Base-by-base conservation (phyloP, 2,797 vertebrate species). In the Peromyscus aztecus region DNA sequence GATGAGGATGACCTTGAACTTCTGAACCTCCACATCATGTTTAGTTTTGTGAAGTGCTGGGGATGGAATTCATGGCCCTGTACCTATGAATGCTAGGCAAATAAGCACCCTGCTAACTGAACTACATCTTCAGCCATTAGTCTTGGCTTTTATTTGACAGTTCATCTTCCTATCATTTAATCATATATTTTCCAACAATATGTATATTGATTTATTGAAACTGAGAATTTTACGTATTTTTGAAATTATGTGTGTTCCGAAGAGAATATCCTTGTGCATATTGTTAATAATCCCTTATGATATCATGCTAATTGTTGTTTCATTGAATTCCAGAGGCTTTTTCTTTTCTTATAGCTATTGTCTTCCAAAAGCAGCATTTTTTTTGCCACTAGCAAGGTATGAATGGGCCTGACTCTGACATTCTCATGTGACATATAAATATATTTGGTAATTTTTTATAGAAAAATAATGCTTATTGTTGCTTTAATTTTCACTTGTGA, bases 401-500 rank as follows among this genome's bases (percentile, higher is more conserved):
- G 52, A 92, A 14, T 40, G 7, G 69, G 89, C 21, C 23, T 80
- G 82, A 57, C 69, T 75, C 4, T 14, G 9, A 40, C 27, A 93
- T 2, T 91, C 55, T 89, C 9, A 40, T 10, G 14, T 91, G 55
- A 84, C n/a, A 87, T 93, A 89, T 76, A 77, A 81, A 73, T 82
- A 80, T 84, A 16, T 83, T 86, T 87, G n/a, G 17, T n/a, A 88
- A 37, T 82, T 85, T 80, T 78, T 95, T 69, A 29, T 16, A 87
- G 46, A 78, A 94, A 95, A 94, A 23, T 2, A 27, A 6, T 61
- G 83, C 77, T 86, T 94, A 57, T 49, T 16, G 14, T 89, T 96
- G 29, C 61, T 97, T 93, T 86, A 67, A 88, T 95, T 67, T 91
- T n/a, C 19, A 78, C 92, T 40, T 75, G 78, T 93, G 37, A 90